A percentile compares a stretch with the other conserved stretches of the same genome.
Evolutionary conservation across 2,888 invertebrate species (phyloP).

Genomic region (Synergus itoensis): DNA sequence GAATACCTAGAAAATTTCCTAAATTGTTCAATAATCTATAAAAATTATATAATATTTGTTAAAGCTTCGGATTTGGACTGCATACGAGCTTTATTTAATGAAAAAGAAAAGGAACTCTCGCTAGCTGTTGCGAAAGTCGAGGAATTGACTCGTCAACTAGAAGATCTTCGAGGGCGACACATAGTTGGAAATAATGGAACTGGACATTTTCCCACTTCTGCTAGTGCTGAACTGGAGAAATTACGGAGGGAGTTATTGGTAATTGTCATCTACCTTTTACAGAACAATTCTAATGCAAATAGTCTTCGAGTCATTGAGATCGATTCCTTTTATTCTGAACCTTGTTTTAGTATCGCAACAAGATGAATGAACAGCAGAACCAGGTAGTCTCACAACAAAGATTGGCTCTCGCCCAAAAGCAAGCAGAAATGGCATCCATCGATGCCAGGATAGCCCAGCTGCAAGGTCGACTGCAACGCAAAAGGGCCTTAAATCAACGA

Average conservation of each 20-base stretch:
- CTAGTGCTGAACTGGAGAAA: slow-evolving; percentile 94
- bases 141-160: slow-evolving; percentile 95
- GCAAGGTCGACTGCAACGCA: slow-evolving; percentile 93
- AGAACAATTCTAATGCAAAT: slow-evolving; percentile 35
- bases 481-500: slow-evolving; percentile 90
- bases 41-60: not conserved
- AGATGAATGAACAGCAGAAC: slow-evolving; percentile 96
- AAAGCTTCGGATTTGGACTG: slow-evolving; percentile 97
- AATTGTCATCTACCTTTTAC: slow-evolving; percentile 68
- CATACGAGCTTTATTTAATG: slow-evolving; percentile 96
- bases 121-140: slow-evolving; percentile 99
- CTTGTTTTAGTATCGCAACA: slow-evolving; percentile 93
- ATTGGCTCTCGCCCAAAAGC: slow-evolving; percentile 91
- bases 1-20: no score
- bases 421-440: slow-evolving; percentile 94
- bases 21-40: not conserved
- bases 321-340: not conserved
- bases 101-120: slow-evolving; percentile 97
- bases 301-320: slow-evolving; percentile 38
- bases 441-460: slow-evolving; percentile 96
- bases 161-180: slow-evolving; percentile 86
- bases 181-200: slow-evolving; percentile 76
- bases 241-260: slow-evolving; percentile 95
- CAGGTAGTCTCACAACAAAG: slow-evolving; percentile 93
- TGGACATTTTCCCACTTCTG: slow-evolving; percentile 82